phyloP scores from a whole-genome alignment of 2,797 vertebrate genomes.

The Acipenser transmontanus region DNA sequence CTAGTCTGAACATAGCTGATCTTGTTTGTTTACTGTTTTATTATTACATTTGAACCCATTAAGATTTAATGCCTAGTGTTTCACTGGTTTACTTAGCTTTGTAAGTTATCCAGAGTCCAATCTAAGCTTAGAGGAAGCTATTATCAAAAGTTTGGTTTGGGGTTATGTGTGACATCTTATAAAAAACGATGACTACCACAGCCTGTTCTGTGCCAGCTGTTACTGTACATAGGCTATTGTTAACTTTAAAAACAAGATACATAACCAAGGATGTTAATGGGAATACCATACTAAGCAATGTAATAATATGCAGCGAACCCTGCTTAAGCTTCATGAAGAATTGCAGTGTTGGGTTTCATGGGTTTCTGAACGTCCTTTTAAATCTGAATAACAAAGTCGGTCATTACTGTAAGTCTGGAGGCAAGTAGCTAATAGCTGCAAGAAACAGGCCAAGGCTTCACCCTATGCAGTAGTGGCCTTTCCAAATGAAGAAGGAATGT shows the following conservation, averaged over 20 bases:
- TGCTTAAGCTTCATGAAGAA: no score
- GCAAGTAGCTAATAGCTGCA: slow-evolving; percentile 1
- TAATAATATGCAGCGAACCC: no score
- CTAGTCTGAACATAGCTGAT: no score
- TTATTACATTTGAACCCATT: neutral
- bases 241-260: no score
- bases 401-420: slow-evolving; percentile 2
- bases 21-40: neutral
- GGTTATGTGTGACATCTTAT: neutral
- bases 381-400: slow-evolving; percentile 15
- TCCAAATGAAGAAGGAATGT: neutral
- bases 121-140: slow-evolving; percentile 2
- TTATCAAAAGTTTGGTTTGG: neutral
- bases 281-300: no score
- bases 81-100: no score
- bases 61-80: no score
- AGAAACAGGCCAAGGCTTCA: neutral
- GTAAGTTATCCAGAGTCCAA: neutral
- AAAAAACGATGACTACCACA: no score
- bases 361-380: slow-evolving; percentile 6
- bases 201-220: no score
- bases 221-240: no score
- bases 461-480: neutral
- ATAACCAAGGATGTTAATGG: no score
- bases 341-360: neutral